These are phyloP conservation scores for Dicrostonyx torquatus DNA, from an alignment of 2,797 vertebrate species.

Conservation along the genomic window DNA sequence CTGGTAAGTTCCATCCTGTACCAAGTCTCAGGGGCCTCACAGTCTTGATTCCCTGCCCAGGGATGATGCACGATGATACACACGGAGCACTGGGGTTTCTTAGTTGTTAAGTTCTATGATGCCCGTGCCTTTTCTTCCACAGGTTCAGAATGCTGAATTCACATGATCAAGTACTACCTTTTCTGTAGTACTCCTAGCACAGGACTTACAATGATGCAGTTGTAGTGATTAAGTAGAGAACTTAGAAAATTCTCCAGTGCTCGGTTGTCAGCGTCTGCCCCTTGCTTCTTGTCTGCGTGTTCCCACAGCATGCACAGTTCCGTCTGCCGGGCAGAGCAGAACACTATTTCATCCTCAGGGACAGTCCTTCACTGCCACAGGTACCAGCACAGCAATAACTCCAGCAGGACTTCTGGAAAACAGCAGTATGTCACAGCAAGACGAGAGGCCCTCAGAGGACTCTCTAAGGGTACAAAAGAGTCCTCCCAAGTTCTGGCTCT, in stretches of 20 bases:
- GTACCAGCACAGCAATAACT: constrained; percentile 24
- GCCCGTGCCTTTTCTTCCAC: neutral
- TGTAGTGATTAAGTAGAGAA: neutral
- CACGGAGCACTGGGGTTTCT: neutral
- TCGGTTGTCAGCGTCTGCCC: neutral
- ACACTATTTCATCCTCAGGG: constrained; percentile 61
- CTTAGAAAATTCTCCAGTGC: neutral
- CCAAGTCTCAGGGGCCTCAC: neutral
- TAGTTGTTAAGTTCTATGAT: neutral
- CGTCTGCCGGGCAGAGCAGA: constrained; percentile 12
- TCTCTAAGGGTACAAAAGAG: neutral
- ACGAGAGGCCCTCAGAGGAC: constrained; percentile 40
- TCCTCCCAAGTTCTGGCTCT: neutral
- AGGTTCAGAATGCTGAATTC: neutral
- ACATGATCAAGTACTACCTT: neutral
- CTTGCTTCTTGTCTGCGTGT: neutral
- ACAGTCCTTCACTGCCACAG: constrained; percentile 54
- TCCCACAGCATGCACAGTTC: neutral
- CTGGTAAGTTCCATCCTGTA: neutral
- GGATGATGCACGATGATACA: neutral
- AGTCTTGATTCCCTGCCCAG: neutral
- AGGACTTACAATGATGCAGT: neutral
- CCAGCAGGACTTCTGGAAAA: constrained; percentile 61
- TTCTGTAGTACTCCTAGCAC: neutral
- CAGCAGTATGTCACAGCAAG: constrained; percentile 17